Base-by-base conservation (phyloP, 2,113 vertebrate species). In the Phylloscopus trochiloides region DNA sequence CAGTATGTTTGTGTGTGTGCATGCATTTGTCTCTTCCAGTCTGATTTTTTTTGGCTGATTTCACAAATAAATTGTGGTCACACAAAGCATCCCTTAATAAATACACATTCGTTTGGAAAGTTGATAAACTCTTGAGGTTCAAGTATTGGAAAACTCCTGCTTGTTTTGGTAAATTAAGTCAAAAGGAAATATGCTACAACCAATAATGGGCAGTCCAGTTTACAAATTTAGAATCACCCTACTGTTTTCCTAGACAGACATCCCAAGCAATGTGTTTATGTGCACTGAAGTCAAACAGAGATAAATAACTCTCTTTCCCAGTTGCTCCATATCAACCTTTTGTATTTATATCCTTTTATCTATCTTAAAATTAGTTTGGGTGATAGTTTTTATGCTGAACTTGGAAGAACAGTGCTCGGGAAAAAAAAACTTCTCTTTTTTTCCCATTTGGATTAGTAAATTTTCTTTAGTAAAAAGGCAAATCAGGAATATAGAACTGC, bases 101-200 rank as follows among this genome's bases (percentile, higher is more conserved):
- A 32, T 72, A 42, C 3, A 21, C 52, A 12, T 55, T 70, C 1
- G 2, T 66, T 74, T 67, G 9, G 51, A 58, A 75, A 62, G 8
- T 31, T 75, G 52, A 25, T 45, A 38, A 26, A 36, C 16, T 52
- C 32, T 54, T 25, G 38, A 88, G 10, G 17, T 66, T 75, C 19
- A 54, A 38, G 9, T 66, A 42, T 7, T 74, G 36, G 59, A 57
- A 74, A 81, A 81, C 6, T 59, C 20, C 10, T 31, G 2, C 61
- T 31, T 0, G 0, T 66, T 66, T 88, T 68, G 34, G 11, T 72
- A 79, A 73, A 7, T 65, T 78, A 88, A 47, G 20, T 29, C 45
- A 43, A 19, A 47, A n/a, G 9, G 8, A 6, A 14, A 32, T 31
- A 13, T 4, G 5, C 14, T 24, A 66, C 19, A n/a, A 18, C 0